Evolutionary conservation across 2,797 vertebrate genomes (phyloP), one percentile per base, ranked within the genome.

Genomic region (Sternarchorhynchus goeldii): DNA sequence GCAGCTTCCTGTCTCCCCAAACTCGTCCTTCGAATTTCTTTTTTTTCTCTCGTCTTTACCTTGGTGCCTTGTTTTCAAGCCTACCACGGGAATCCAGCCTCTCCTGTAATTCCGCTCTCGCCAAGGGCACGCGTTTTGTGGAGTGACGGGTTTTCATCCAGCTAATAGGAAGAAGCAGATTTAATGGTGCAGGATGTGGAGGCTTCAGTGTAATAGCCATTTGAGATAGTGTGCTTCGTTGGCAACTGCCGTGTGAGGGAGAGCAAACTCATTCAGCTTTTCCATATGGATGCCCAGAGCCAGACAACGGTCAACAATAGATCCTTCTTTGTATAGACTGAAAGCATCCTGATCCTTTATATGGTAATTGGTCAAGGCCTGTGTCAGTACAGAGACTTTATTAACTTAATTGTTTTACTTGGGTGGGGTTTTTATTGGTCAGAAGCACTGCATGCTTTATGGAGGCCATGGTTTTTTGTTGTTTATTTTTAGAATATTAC

Each of bases 381-480:
- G 60, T 25, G 6, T 81, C 59, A 50, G 69, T 39, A 57, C 66
- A 32, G 4, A 77, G 70, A 70, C 25, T 32, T 74, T 31, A 50
- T 57, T 59, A 18, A 75, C 55, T 57, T 78, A 29, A 70, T 56
- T 53, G 69, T 76, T 72, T 32, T 73, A 32, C 20, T 29, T 58
- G 64, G 77, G 31, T 65, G 45, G 39, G 8, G 41, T 79, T 31
- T 50, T 72, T 65, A 71, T 25, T 50, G 12, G 45, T 50, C 12
- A 1, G 62, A 12, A 63, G 53, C 21, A 53, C 29, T 58, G 66
- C 45, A 65, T 57, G 31, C 56, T 75, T 76, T 77, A 72, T 75
- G 66, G 55, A 70, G 34, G 31, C 59, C 76, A 34, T 36, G 50
- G 34, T 65, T 41, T 65, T 63, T 63, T 25, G 25, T 25, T 25